A percentile compares a stretch with the other conserved stretches of the same genome.
Evolutionary conservation across 2,888 invertebrate species (phyloP).

Genomic region (Brachynemurus nebulosus): DNA sequence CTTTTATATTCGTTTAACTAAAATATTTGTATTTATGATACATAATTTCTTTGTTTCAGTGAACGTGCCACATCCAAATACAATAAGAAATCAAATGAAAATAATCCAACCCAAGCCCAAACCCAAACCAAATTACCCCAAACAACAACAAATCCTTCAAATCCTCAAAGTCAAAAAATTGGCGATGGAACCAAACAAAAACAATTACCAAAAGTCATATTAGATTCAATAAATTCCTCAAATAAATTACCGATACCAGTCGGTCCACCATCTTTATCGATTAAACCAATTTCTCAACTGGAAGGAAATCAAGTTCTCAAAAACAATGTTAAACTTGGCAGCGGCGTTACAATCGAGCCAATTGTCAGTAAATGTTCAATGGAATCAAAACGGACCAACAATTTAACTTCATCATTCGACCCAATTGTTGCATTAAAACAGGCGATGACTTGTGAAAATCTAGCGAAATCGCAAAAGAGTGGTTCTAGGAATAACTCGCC

Average conservation of each 20-base stretch:
- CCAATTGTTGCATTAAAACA: not conserved
- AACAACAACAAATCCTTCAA: not conserved
- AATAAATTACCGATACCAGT: not conserved
- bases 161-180: not conserved
- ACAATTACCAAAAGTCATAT: not conserved
- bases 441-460: not conserved
- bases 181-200: not conserved
- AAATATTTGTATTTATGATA: not conserved
- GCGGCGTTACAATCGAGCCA: constrained; percentile 7
- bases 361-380: not conserved
- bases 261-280: constrained; percentile 1
- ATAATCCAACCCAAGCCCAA: too few relatives aligned
- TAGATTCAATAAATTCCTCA: not conserved
- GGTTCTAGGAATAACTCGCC: not conserved
- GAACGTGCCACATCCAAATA: too few relatives aligned
- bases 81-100: too few relatives aligned
- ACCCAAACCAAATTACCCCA: too few relatives aligned
- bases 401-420: constrained; percentile 1
- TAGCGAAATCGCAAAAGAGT: not conserved
- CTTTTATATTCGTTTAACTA: too few relatives aligned
- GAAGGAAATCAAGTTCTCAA: not conserved
- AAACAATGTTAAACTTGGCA: not conserved
- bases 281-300: not conserved
- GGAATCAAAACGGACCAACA: not conserved
- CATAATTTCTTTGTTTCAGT: not conserved